phyloP scores from a whole-genome alignment of 2,888 invertebrate genomes.

The Callyntrura guangdongensis region DNA sequence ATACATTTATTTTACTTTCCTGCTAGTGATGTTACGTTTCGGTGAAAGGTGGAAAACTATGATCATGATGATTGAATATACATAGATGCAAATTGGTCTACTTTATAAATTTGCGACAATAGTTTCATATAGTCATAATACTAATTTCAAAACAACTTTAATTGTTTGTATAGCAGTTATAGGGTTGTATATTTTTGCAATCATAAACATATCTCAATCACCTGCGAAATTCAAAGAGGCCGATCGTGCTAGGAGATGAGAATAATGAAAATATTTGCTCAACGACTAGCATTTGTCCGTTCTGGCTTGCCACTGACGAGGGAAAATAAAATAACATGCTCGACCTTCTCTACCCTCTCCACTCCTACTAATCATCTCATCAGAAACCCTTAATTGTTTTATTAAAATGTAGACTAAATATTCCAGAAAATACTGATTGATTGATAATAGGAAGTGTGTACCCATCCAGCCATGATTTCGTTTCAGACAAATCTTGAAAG shows the following conservation, averaged over 20 bases:
- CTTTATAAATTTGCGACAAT: too few relatives aligned
- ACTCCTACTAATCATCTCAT: not conserved
- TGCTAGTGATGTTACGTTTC: too few relatives aligned
- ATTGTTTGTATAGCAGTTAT: not conserved
- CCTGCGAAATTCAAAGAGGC: not conserved
- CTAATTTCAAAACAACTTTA: not conserved
- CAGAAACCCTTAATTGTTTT: not conserved
- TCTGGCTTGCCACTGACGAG: not conserved
- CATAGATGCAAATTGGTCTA: too few relatives aligned
- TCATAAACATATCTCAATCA: too few relatives aligned
- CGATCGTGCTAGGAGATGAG: conserved; percentile 8
- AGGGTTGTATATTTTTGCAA: too few relatives aligned
- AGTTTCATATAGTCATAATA: too few relatives aligned
- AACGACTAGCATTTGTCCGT: not conserved
- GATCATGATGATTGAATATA: too few relatives aligned
- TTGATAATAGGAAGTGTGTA: not conserved
- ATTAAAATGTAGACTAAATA: not conserved
- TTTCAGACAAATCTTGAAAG: too few relatives aligned
- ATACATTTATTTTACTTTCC: too few relatives aligned
- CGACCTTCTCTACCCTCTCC: too few relatives aligned
- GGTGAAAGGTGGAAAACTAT: too few relatives aligned
- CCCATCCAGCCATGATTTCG: conserved; percentile 26
- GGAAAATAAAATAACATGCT: too few relatives aligned
- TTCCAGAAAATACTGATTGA: not conserved
- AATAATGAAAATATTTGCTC: not conserved